Percentiles rank a stretch among this genome's conserved stretches.
Evolutionary conservation across 2,113 vertebrate species (phyloP).

Genomic region (Barbus barbus): DNA sequence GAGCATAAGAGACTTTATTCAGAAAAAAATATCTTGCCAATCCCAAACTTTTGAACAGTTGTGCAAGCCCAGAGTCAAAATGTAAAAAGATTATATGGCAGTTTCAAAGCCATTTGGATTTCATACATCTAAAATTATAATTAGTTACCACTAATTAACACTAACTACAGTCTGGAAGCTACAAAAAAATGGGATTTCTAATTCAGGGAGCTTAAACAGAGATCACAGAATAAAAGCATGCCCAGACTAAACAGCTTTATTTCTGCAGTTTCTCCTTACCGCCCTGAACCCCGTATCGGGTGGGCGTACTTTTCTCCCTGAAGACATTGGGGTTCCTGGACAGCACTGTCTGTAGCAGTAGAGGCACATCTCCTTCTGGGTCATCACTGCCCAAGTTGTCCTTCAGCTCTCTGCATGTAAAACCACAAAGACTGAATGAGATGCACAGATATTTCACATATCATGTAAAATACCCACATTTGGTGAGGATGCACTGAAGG

Average conservation of each 20-base stretch:
- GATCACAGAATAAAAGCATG: conserved; percentile 34
- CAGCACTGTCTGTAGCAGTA: conserved; percentile 92
- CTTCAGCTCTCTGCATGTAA: conserved; percentile 88
- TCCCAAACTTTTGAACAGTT: background rate
- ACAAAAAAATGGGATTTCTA: conserved; percentile 18
- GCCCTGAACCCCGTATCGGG: conserved; percentile 81
- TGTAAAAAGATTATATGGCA: background rate
- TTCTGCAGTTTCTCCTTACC: conserved; percentile 71
- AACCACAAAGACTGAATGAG: conserved; percentile 47
- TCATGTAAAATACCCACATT: background rate
- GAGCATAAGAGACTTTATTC: background rate
- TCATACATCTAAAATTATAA: background rate
- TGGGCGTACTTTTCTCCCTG: conserved; percentile 96
- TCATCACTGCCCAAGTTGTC: conserved; percentile 98
- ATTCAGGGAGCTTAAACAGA: conserved; percentile 21
- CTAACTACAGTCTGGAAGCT: background rate
- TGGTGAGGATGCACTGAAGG: background rate
- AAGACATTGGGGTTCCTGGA: conserved; percentile 98
- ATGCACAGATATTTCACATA: background rate
- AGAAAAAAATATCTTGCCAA: background rate
- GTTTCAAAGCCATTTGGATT: background rate
- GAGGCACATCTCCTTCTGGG: conserved; percentile 95
- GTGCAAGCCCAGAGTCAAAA: background rate
- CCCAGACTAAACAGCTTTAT: conserved; percentile 55
- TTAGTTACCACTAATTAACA: background rate